Conservation (phyloP, 1,140 invertebrate genomes). For the Diorhabda sublineata region DNA sequence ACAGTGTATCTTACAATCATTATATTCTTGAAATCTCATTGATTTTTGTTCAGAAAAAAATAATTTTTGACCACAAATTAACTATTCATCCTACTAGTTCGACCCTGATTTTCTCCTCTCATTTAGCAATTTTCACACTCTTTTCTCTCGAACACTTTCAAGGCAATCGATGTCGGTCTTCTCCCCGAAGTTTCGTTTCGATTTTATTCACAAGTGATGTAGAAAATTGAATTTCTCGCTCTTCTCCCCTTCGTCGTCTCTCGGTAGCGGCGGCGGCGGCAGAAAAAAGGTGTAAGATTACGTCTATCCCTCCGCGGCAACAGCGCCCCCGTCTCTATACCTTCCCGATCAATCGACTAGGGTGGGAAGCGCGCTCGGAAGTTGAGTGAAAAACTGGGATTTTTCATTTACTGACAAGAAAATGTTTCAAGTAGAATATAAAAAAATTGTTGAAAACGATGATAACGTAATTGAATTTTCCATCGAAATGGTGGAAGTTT, state of each 20-base stretch:
- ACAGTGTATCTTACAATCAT: too few relatives aligned
- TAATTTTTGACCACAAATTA: too few relatives aligned
- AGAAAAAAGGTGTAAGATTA: not conserved
- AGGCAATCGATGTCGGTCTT: constrained; percentile 33
- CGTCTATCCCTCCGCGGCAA: not conserved
- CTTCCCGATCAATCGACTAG: not conserved
- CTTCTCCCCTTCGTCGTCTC: constrained; percentile 20
- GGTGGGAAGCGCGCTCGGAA: not conserved
- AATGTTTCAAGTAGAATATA: too few relatives aligned
- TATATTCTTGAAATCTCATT: too few relatives aligned
- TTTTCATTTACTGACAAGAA: not conserved
- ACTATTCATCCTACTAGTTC: too few relatives aligned
- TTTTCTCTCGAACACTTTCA: constrained; percentile 5
- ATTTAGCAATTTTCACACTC: constrained; percentile 15
- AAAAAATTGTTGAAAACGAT: too few relatives aligned
- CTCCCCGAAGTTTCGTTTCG: constrained; percentile 39
- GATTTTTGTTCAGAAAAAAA: too few relatives aligned
- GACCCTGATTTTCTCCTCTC: not conserved
- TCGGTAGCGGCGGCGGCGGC: not conserved
- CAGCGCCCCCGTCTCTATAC: not conserved
- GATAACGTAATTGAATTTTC: too few relatives aligned
- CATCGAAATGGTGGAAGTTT: too few relatives aligned
- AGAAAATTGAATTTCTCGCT: constrained; percentile 48
- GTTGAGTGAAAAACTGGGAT: not conserved
- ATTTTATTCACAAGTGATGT: constrained; percentile 48